Base-by-base conservation (phyloP, 1,140 invertebrate species). In the Tribolium madens region DNA sequence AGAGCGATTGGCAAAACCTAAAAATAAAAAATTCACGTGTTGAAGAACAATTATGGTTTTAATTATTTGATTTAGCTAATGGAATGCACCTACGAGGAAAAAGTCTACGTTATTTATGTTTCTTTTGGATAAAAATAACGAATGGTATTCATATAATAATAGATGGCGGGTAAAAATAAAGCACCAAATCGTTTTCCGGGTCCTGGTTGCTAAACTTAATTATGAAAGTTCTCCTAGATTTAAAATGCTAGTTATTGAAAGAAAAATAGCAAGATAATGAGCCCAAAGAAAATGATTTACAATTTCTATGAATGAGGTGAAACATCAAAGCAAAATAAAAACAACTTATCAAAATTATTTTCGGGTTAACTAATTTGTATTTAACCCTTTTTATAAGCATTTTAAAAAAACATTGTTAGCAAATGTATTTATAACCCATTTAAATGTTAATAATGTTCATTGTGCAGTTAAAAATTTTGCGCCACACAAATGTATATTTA, bases 1-100 rank as follows among this genome's bases (percentile, higher is more conserved):
- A 92, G 85, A 5, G 90, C 83, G 74, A 92, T 84, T 3, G 92
- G 90, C 1, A 93, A 80, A 42, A 91, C 84, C 92, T 93, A 80
- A 14, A 81, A 57, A 57, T 18, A 57, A 33, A 33, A 31, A 64
- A 2, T 21, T 60, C 50, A 15, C 6, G 7, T 53, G 50, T 53
- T 52, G 18, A 21, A 21, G 18, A 36, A 42, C 1, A 42, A n/a
- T 42, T 42, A 9, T 42, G 3, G 9, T 36, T 36, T 36, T 36
- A 31, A 36, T n/a, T 26, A 26, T 26, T 26, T 26, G 21, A 26
- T 26, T 26, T 26, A 26, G 0, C 36, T 0, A 42, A n/a, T 42
- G 13, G 48, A 50, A 50, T 50, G 48, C n/a, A n/a, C n/a, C n/a
- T 50, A 4, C 6, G 4, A 50, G 6, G 10, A 31, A 31, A 31